These are phyloP conservation scores for Podargus strigoides DNA, from an alignment of 2,797 vertebrate species.

Conservation along the genomic window DNA sequence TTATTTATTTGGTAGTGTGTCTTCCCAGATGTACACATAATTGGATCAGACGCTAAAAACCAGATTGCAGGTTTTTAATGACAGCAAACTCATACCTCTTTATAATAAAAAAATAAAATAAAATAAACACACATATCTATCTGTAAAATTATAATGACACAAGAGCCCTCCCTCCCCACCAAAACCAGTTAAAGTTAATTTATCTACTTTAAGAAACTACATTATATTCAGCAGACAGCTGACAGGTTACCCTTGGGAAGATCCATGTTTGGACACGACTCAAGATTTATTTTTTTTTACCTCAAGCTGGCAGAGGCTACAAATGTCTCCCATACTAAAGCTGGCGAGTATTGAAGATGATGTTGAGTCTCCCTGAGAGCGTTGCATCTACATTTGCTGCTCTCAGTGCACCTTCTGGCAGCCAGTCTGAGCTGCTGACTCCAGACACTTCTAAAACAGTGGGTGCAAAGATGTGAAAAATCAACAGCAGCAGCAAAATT, in stretches of 20 bases:
- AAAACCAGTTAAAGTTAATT: constrained; percentile 49
- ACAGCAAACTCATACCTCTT: constrained; percentile 81
- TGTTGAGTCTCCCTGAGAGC: constrained; percentile 27
- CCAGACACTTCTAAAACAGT: background rate
- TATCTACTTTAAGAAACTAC: constrained; percentile 35
- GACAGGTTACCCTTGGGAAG: constrained; percentile 49
- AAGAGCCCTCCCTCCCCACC: background rate
- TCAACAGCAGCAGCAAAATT: background rate
- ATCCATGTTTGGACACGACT: constrained; percentile 42
- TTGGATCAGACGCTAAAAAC: constrained; percentile 86
- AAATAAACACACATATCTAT: constrained; percentile 13
- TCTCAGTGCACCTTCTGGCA: constrained; percentile 39
- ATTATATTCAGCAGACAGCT: constrained; percentile 35
- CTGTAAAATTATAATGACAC: constrained; percentile 58
- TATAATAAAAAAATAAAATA: constrained; percentile 63
- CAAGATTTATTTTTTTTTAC: constrained; percentile 22
- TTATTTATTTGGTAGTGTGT: constrained; percentile 85
- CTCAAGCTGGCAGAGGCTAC: constrained; percentile 40
- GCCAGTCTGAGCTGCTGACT: constrained; percentile 9
- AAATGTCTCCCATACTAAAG: constrained; percentile 24
- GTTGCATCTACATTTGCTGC: constrained; percentile 26
- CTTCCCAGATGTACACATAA: constrained; percentile 82
- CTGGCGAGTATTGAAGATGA: background rate
- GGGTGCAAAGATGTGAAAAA: constrained; percentile 10
- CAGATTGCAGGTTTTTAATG: constrained; percentile 79